Evolutionary conservation across 2,888 invertebrate genomes (phyloP).

Genomic region (Anoplius nigerrimus): DNA sequence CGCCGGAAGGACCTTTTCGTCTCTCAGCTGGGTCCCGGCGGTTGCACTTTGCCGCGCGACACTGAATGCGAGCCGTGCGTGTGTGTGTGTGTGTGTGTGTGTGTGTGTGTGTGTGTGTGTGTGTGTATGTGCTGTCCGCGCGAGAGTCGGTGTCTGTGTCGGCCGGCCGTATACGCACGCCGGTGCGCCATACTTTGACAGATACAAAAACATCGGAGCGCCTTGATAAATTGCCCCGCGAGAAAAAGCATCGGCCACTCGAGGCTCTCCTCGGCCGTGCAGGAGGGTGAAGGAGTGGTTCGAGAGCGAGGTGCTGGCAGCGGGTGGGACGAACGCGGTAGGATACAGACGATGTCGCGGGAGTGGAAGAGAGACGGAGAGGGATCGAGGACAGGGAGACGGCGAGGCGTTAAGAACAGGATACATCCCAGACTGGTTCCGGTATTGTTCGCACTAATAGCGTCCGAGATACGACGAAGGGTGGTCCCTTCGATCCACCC

Average conservation of each 20-base stretch:
- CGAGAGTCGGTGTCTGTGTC: slow-evolving; percentile 7
- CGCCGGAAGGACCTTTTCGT: slow-evolving; percentile 45
- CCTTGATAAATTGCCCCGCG: slow-evolving; percentile 68
- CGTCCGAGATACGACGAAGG: slow-evolving; percentile 65
- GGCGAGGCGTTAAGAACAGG: slow-evolving; percentile 70
- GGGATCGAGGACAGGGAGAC: slow-evolving; percentile 25
- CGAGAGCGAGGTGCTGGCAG: slow-evolving; percentile 19
- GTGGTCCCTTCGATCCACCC: slow-evolving; percentile 44
- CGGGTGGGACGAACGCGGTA: slow-evolving; percentile 8
- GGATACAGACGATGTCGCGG: not conserved
- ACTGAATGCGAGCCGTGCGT: slow-evolving; percentile 16
- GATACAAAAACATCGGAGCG: slow-evolving; percentile 66
- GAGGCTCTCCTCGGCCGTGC: slow-evolving; percentile 50
- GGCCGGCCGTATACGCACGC: slow-evolving; percentile 5
- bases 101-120: not conserved
- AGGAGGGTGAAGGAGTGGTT: slow-evolving; percentile 38
- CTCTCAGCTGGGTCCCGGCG: slow-evolving; percentile 8
- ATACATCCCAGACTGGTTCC: slow-evolving; percentile 72
- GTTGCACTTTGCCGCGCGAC: slow-evolving; percentile 38
- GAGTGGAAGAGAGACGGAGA: slow-evolving; percentile 7
- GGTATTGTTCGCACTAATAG: slow-evolving; percentile 74
- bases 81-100: not conserved
- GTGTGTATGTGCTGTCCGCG: not conserved
- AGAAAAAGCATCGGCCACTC: slow-evolving; percentile 64
- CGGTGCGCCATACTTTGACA: slow-evolving; percentile 60